Base-by-base conservation (phyloP, 2,113 vertebrate genomes). In the Phrynocephalus versicolor region DNA sequence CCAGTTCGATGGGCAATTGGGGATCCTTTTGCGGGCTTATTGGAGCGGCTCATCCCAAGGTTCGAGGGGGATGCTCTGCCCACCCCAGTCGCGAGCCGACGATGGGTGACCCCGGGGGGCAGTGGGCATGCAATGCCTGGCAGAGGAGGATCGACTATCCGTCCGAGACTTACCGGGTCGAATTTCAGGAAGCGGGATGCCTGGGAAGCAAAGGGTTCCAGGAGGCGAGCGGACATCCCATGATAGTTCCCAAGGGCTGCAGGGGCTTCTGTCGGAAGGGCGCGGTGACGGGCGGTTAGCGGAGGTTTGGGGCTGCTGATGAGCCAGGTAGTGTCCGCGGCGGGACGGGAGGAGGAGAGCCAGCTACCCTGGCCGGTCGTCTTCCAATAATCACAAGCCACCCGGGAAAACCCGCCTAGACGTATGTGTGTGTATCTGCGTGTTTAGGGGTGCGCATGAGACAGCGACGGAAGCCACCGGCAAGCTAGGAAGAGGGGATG, bases 151-250 rank as follows among this genome's bases (percentile, higher is more conserved):
- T n/a, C n/a, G n/a, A n/a, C n/a, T n/a, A n/a, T n/a, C n/a, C n/a
- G n/a, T n/a, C 91, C 86, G 73, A 78, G 82, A 96, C 96, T 97
- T 91, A 97, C 96, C 96, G 73, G 79, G 85, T 83, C 88, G 90
- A 87, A 93, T 73, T 70, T 90, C 92, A 89, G 89, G 91, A 95
- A 74, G 90, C 64, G 85, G 93, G 90, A 79, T 27, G 92, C 84
- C 88, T 77, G 89, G 73, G 88, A 74, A 89, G 27, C 78, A 92
- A 92, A 93, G 6, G 82, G 33, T 85, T 92, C 93, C 94, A 77
- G 72, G n/a, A 70, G 91, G 65, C 92, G 18, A 88, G 84, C 58
- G 25, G 35, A 91, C 71, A 92, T 64, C 92, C 95, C 96, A 96
- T 96, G 86, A 35, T 94, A 62, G 72, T 73, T 87, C 85, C 87